phyloP scores from a whole-genome alignment of 2,797 vertebrate genomes.

The Hapalemur alaotrensis region DNA sequence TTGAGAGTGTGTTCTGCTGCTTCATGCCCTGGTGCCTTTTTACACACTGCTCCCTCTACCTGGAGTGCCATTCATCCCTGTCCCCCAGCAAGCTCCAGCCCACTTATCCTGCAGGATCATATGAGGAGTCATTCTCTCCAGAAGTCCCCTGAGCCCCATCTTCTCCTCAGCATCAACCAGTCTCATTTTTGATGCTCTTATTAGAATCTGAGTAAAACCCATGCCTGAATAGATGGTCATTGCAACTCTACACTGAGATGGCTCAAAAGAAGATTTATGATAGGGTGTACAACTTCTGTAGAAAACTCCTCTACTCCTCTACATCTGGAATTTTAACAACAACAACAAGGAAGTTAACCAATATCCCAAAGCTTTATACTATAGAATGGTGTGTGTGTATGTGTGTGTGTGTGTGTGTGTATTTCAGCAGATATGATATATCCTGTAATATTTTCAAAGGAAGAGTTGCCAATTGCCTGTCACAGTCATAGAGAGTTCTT shows the following conservation, averaged over 20 bases:
- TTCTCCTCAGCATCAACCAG: background rate
- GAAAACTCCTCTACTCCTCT: background rate
- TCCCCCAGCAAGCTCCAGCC: background rate
- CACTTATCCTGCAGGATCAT: background rate
- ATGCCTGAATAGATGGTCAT: background rate
- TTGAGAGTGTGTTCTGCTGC: background rate
- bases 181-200: background rate
- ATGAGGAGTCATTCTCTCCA: background rate
- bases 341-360: background rate
- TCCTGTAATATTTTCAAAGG: conserved; percentile 27
- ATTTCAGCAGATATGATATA: background rate
- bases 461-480: background rate
- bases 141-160: background rate
- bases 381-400: background rate
- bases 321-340: background rate
- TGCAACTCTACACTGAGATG: background rate
- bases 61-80: background rate
- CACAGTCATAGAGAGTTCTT: background rate
- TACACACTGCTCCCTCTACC: no score
- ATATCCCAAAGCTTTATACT: background rate
- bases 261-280: background rate
- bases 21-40: background rate
- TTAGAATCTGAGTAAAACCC: background rate
- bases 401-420: background rate
- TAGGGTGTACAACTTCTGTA: background rate